Evolutionary conservation across 1,140 invertebrate species (phyloP).

Genomic region (Drosophila sturtevanti): DNA sequence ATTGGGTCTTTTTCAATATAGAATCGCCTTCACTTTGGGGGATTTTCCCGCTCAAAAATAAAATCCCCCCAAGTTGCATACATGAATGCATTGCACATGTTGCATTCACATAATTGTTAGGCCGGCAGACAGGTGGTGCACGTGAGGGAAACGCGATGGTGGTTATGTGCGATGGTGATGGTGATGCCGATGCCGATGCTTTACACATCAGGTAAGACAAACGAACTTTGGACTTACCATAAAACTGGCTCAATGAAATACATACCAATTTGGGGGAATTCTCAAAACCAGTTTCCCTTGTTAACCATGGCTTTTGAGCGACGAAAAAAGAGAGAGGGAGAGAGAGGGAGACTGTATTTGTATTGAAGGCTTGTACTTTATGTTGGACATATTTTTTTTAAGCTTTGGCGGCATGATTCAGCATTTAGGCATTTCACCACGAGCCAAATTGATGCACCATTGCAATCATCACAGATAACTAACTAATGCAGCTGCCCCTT

Average conservation of each 20-base stretch:
- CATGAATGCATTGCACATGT: too few species aligned
- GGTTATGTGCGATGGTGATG: slow-evolving; percentile 12
- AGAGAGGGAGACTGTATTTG: slow-evolving; percentile 15
- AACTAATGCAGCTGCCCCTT: neutral
- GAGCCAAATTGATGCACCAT: slow-evolving; percentile 2
- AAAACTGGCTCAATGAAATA: slow-evolving; percentile 50
- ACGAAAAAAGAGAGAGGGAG: slow-evolving; percentile 18
- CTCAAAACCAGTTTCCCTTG: slow-evolving; percentile 60
- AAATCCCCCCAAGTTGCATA: slow-evolving; percentile 8
- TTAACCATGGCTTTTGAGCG: neutral
- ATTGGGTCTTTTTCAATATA: slow-evolving; percentile 3
- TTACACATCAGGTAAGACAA: slow-evolving; percentile 28
- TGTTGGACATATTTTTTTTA: neutral
- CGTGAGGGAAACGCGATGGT: slow-evolving; percentile 23
- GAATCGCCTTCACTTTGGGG: neutral
- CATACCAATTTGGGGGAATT: slow-evolving; percentile 56
- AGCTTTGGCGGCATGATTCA: slow-evolving; percentile 42
- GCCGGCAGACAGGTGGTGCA: slow-evolving; percentile 18
- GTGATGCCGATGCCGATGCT: neutral
- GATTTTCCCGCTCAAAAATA: slow-evolving; percentile 4
- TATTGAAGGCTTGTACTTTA: neutral
- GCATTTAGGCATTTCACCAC: slow-evolving; percentile 18
- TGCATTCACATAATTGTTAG: slow-evolving; percentile 5
- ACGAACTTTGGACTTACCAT: slow-evolving; percentile 60
- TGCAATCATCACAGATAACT: too few species aligned